Conservation (phyloP, 1,140 invertebrate species). For the Macrotrachela quadricornifera region DNA sequence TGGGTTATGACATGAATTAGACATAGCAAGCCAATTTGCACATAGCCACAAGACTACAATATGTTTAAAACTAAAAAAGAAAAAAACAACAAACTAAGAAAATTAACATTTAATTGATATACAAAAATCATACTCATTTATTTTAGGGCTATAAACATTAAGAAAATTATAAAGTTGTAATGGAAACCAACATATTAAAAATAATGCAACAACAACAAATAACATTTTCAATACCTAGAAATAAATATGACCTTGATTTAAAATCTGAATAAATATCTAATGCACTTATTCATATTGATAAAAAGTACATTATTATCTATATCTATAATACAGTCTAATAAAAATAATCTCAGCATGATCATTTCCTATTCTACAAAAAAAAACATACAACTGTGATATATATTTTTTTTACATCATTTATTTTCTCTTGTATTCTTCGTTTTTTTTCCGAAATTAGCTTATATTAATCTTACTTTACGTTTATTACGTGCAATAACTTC, state of each 20-base stretch:
- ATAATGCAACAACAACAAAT: conserved; percentile 29
- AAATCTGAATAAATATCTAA: too few species aligned
- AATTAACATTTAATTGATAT: background rate
- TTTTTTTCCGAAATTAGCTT: too few species aligned
- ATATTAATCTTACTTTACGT: background rate
- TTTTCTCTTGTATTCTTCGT: too few species aligned
- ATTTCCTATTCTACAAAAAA: too few species aligned
- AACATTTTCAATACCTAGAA: conserved; percentile 20
- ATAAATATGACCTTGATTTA: too few species aligned
- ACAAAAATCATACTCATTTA: background rate
- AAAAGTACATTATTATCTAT: too few species aligned
- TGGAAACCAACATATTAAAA: conserved; percentile 32
- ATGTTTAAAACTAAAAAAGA: conserved; percentile 19
- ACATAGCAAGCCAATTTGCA: conserved; percentile 64
- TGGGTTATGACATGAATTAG: conserved; percentile 61
- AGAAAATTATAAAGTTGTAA: conserved; percentile 22
- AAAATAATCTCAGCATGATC: too few species aligned
- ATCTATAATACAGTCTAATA: too few species aligned
- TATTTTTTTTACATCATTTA: too few species aligned
- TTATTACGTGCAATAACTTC: too few species aligned
- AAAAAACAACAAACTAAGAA: background rate
- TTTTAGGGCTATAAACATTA: background rate
- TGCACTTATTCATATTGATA: too few species aligned
- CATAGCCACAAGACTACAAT: conserved; percentile 40
- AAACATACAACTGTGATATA: too few species aligned